Base-by-base conservation (phyloP, 1,140 invertebrate species). In the Pseudomyrmex pallidus region DNA sequence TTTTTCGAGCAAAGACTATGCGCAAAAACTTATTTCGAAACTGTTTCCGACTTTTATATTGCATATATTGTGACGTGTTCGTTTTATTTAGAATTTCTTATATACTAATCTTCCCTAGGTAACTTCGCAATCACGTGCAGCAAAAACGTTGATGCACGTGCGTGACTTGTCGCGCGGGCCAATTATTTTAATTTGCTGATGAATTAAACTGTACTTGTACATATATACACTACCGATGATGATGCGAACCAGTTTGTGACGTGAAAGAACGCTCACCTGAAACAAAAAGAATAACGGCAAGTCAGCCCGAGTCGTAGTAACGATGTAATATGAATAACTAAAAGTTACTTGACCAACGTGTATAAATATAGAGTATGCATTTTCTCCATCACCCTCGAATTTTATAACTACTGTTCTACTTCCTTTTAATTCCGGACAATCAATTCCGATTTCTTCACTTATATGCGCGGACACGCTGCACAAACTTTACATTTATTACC, bases 251-350 rank as follows among this genome's bases (percentile, higher is more conserved):
- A 78, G 76, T 78, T 68, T 59, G 20, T 56, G 35, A 57, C 67
- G 35, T 13, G 35, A 25, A 5, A 25, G 17, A 59, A 62, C 25
- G 68, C 87, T 88, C 82, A 88, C 87, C 87, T 88, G 83, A 20
- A 88, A 88, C 87, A 88, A 10, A 87, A 62, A 64, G 15, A 15
- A 73, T 70, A 25, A 50, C 2, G 2, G 3, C n/a, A 35, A 50
- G 25, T 87, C 52, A 87, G 5, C 59, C 57, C 0, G 12, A 74
- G n/a, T 15, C 12, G n/a, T 8, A n/a, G 10, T 1, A 1, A 20
- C 17, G 56, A 63, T 44, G 13, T 35, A 62, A 64, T 15, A 35
- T 13, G 50, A 35, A 35, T 22, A 22, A 7, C 44, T 17, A 54
- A 17, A 35, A 35, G 5, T 77, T 54, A 20, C 13, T 52, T 9